Evolutionary conservation across 2,888 invertebrate genomes (phyloP).

Genomic region (Cancer borealis): DNA sequence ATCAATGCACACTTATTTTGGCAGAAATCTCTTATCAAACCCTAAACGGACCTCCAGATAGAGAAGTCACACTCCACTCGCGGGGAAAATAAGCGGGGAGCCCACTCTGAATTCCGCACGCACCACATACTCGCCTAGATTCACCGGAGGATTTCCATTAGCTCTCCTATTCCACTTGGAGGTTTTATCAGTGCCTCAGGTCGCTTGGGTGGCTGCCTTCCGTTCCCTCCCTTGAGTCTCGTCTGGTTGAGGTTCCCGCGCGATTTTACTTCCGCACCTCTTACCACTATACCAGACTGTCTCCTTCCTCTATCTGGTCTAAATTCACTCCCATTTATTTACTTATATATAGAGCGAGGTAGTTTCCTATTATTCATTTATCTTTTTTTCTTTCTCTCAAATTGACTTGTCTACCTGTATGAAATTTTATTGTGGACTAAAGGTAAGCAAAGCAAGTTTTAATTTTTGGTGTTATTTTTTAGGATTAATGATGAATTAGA

Average conservation of each 20-base stretch:
- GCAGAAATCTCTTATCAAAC: constrained; percentile 6
- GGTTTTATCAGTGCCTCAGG: neutral
- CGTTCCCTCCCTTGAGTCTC: neutral
- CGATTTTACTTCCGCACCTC: neutral
- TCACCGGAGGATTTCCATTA: constrained; percentile 23
- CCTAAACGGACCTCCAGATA: neutral
- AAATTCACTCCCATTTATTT: neutral
- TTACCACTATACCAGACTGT: neutral
- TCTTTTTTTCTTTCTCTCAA: too few relatives aligned
- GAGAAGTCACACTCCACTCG: neutral
- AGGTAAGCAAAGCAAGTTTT: too few relatives aligned
- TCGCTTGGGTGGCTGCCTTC: neutral
- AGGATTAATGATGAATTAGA: too few relatives aligned
- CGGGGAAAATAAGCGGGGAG: constrained; percentile 13
- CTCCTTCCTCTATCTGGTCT: neutral
- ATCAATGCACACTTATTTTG: neutral
- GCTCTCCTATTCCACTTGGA: neutral
- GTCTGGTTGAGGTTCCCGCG: neutral
- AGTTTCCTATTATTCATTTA: too few relatives aligned
- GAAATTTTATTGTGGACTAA: too few relatives aligned
- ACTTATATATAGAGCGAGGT: neutral
- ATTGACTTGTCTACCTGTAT: too few relatives aligned
- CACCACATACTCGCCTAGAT: neutral
- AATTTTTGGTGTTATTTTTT: too few relatives aligned
- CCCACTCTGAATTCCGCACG: neutral